Evolutionary conservation across 2,888 invertebrate genomes (phyloP), one percentile per base, ranked within the genome.

Genomic region (Schizotus pectinicornis): DNA sequence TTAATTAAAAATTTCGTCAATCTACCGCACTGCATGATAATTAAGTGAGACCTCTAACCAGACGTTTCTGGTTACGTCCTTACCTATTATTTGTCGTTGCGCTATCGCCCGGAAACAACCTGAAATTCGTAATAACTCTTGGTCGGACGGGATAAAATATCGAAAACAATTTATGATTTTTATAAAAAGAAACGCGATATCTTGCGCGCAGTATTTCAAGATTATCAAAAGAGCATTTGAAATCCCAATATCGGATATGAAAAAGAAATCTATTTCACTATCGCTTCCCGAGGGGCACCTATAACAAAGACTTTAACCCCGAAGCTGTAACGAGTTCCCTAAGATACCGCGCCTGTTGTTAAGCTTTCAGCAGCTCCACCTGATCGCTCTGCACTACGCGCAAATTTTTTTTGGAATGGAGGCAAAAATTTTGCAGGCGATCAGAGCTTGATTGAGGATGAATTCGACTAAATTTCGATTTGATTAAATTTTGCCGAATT

Each of bases 181-280:
- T 14, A 0, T 9, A 11, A 42, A 9, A 41, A 42, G 31, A 7
- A 8, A 42, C 31, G 31, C 7, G 33, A 33, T 45, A 45, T 45
- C 45, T 45, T 3, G 6, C 2, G 13, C 34, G 33, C 45, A 32
- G 45, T 45, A 45, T 45, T 45, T 45, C 45, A 45, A 33, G 45
- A 45, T 45, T 45, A 45, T 45, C 45, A 33, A 45, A 45, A 45
- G 45, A 45, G 30, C 33, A 11, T 45, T 45, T 33, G 33, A 45
- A 32, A 31, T 8, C 31, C 32, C 31, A 31, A 33, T 48, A 48
- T 38, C 14, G 22, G 32, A 30, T 38, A 38, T 48, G 48, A 14
- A 31, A 31, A 37, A 34, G 48, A 31, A 49, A 49, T 49, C 49
- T 31, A 49, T 49, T 49, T 22, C 49, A 39, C 32, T 49, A 49